These are phyloP conservation scores for Anas platyrhynchos DNA, from an alignment of 2,113 vertebrate species.

Conservation along the genomic window DNA sequence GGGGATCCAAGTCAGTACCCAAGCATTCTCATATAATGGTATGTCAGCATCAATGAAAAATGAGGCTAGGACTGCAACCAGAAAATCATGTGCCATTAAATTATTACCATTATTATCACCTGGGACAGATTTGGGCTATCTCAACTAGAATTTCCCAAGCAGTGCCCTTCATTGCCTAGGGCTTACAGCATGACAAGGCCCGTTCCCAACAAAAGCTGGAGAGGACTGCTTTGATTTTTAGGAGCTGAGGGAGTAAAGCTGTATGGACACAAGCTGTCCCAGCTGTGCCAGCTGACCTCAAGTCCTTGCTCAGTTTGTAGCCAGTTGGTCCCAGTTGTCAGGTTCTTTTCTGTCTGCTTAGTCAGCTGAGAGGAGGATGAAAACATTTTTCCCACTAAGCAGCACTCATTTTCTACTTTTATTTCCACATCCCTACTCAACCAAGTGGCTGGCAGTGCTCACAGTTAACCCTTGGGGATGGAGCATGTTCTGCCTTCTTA, in stretches of 20 bases:
- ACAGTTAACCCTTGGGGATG: background rate
- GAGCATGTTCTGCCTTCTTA: background rate
- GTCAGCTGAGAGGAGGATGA: background rate
- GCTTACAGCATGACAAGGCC: background rate
- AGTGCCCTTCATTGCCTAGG: background rate
- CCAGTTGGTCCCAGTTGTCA: background rate
- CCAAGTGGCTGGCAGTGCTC: background rate
- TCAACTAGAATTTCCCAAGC: background rate
- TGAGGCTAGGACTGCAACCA: background rate
- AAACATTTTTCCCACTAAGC: background rate
- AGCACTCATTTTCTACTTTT: background rate
- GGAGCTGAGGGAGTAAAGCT: background rate
- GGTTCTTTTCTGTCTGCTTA: background rate
- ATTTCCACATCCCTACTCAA: background rate
- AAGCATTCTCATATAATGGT: background rate
- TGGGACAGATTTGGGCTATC: background rate
- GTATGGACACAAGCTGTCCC: background rate
- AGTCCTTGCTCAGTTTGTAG: background rate
- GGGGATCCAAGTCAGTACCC: background rate
- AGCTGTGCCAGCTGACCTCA: background rate
- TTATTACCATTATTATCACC: background rate
- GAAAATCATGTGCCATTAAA: background rate
- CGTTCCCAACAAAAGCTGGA: background rate
- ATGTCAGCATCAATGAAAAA: background rate
- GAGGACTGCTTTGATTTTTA: background rate